Evolutionary conservation across 2,888 invertebrate species (phyloP).

Genomic region (Lochmaea capreae): DNA sequence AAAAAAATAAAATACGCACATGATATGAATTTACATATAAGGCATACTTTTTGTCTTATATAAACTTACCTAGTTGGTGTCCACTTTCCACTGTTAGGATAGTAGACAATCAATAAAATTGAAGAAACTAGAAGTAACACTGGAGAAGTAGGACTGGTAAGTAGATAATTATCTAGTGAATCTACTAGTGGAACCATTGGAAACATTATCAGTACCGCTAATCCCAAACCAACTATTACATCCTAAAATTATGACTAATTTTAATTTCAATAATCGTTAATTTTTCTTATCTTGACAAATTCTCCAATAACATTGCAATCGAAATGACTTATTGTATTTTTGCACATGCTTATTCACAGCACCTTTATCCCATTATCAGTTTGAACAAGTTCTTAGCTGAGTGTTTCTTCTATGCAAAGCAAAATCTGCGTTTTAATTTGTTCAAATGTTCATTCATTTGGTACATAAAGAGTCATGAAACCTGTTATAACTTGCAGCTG

Average conservation of each 20-base stretch:
- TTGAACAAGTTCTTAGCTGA: too few species aligned
- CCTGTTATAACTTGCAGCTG: too few species aligned
- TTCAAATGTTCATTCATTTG: too few species aligned
- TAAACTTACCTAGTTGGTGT: constrained; percentile 83
- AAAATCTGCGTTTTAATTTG: too few species aligned
- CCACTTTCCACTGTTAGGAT: constrained; percentile 88
- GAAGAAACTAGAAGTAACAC: constrained; percentile 73
- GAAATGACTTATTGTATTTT: neutral
- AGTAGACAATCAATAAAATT: constrained; percentile 78
- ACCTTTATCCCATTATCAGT: too few species aligned
- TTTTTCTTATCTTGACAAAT: neutral
- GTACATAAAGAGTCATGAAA: too few species aligned
- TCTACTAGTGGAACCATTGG: constrained; percentile 82
- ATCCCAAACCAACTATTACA: constrained; percentile 80
- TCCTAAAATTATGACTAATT: constrained; percentile 72
- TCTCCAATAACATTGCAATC: neutral
- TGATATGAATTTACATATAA: too few species aligned
- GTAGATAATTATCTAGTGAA: constrained; percentile 76
- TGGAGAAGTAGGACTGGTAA: constrained; percentile 76
- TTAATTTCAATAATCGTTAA: too few species aligned
- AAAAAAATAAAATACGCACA: too few species aligned
- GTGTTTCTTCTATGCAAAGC: too few species aligned
- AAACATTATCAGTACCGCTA: constrained; percentile 77
- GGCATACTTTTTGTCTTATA: too few species aligned
- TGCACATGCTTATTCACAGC: neutral